These are phyloP conservation scores for Drosophila imparisetae DNA, from an alignment of 2,888 invertebrate genomes.

Conservation along the genomic window DNA sequence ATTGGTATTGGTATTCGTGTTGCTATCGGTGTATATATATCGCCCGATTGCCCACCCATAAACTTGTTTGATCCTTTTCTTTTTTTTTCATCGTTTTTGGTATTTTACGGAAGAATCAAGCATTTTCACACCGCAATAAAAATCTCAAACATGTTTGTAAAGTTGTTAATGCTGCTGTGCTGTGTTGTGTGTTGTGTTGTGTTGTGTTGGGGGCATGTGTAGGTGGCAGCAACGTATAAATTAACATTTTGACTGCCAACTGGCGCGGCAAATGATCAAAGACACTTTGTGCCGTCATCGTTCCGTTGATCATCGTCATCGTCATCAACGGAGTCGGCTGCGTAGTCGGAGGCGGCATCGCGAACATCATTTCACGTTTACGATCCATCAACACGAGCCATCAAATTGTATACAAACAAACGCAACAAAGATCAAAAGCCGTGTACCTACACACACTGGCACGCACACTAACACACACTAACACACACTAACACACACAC, in stretches of 20 bases:
- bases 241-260: constrained; percentile 82
- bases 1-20: background rate
- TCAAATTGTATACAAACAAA: constrained; percentile 85
- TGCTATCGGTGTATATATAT: constrained; percentile 2
- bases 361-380: constrained; percentile 80
- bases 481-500: constrained; percentile 18
- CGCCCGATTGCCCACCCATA: constrained; percentile 70
- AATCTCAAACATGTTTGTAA: constrained; percentile 82
- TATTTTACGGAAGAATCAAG: constrained; percentile 61
- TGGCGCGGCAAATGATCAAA: constrained; percentile 80
- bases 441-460: constrained; percentile 51
- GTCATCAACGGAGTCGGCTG: constrained; percentile 25
- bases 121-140: constrained; percentile 79
- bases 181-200: constrained; percentile 8
- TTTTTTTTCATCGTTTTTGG: background rate
- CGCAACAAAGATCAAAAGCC: constrained; percentile 83
- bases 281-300: constrained; percentile 79
- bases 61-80: constrained; percentile 76
- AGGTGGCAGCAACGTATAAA: constrained; percentile 75
- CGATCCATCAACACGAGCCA: constrained; percentile 85
- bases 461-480: constrained; percentile 11
- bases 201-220: constrained; percentile 36
- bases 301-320: constrained; percentile 70
- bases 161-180: constrained; percentile 72
- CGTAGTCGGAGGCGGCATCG: constrained; percentile 49